Base-by-base conservation (phyloP, 2,888 invertebrate genomes). In the Drosophila ezoana region DNA sequence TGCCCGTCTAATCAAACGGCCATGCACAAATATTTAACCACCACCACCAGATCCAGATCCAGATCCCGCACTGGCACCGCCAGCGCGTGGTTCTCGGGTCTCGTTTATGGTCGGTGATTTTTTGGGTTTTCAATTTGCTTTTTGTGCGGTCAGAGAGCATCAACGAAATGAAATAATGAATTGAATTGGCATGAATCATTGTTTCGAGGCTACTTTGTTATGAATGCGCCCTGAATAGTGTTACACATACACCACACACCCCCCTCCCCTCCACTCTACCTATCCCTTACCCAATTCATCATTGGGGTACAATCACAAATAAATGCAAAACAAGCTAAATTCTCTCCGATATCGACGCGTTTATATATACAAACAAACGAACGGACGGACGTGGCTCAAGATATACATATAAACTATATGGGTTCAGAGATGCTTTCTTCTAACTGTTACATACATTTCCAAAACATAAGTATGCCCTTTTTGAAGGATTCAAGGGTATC, bases 81-180 rank as follows among this genome's bases (percentile, higher is more conserved):
- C 52, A 28, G 16, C 40, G 16, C 16, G 10, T 40, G 28, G 28
- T 52, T 32, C 11, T 51, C 49, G 48, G 62, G 49, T 16, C 49
- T 64, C 66, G 56, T 67, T 67, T 56, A 60, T 60, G 61, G 62
- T 53, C 56, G 57, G 23, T 53, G 53, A 57, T 53, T 54, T 69
- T 70, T 35, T 58, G 67, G 32, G 16, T 44, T 68, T 60, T 54
- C 69, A 63, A 58, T 70, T 68, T 44, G 23, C 16, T 40, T 32
- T 53, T 48, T 56, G 56, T 70, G 65, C 43, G 72, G 76, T 76
- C 52, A 57, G 49, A 61, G 52, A 37, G 28, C 28, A 48, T 44
- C 48, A 58, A 59, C 38, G 37, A 61, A 57, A 43, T 61, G 67
- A 67, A 44, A 59, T 59, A 44, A 47, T 28, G 43, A 38, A 60